Base-by-base conservation (phyloP, 2,113 vertebrate genomes). In the Solea solea region DNA sequence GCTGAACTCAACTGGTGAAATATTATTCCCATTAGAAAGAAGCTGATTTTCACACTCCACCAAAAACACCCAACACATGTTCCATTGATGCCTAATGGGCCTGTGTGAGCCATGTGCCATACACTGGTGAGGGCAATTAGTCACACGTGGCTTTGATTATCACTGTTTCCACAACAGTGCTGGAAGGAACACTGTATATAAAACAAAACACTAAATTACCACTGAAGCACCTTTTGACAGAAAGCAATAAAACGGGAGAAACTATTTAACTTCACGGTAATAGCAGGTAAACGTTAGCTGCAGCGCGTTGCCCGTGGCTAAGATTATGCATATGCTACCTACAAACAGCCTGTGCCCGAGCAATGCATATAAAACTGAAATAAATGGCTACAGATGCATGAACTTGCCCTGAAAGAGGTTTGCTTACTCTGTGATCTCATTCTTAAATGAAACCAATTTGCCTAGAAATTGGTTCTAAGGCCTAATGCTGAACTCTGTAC, bases 401-500 rank as follows among this genome's bases (percentile, higher is more conserved):
- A 92, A 91, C 83, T 92, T 88, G 89, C 90, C 92, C 90, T 89
- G 81, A 92, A 91, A 93, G 90, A 91, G 90, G 86, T 91, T 91
- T 91, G 90, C 92, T 93, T 92, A 90, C 93, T 94, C 94, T 93
- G 90, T 94, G 90, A 93, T 93, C 92, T 94, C 91, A 91, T 94
- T 94, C 90, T 92, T 93, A 93, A 94, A 93, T 92, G 92, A 93
- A 94, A 93, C 91, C 92, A 93, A 94, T 94, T 94, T 94, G 93
- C 94, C 92, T 94, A 92, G 93, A 94, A 94, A 94, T 93, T 93
- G 93, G 93, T 93, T 94, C 92, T 92, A 91, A 92, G 92, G 91
- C 90, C 93, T 93, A 92, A 93, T 92, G 89, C 89, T 90, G 89
- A 92, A 90, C 90, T 92, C 89, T 90, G 91, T 90, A 91, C 90